A percentile compares a stretch with the other conserved stretches of the same genome.
Evolutionary conservation across 2,113 vertebrate genomes (phyloP).

Genomic region (Prochilodus magdalenae): DNA sequence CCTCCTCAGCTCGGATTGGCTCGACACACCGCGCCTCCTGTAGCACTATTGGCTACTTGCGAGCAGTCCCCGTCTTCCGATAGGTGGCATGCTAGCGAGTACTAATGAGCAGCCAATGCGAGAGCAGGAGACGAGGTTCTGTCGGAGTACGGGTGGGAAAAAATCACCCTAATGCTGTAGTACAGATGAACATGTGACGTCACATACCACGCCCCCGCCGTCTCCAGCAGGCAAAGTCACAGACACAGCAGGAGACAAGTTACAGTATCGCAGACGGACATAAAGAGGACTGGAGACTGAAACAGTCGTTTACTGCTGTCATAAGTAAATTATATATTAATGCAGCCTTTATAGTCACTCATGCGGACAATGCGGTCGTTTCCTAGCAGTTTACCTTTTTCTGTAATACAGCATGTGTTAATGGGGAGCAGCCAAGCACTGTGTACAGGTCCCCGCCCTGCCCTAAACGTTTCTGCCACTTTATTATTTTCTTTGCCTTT

Average conservation of each 20-base stretch:
- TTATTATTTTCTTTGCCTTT: too few species aligned
- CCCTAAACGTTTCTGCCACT: too few species aligned
- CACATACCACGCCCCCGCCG: constrained; percentile 67
- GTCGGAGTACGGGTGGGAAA: not conserved
- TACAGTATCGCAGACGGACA: not conserved
- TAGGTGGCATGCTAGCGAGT: not conserved
- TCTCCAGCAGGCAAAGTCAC: constrained; percentile 53
- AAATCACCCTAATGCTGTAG: constrained; percentile 54
- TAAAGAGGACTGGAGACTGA: not conserved
- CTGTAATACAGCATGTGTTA: too few species aligned
- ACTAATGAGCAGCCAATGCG: not conserved
- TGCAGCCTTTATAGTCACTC: too few species aligned
- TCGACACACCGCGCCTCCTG: not conserved
- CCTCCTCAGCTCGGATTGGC: not conserved
- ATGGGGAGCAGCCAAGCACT: too few species aligned
- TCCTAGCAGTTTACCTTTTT: too few species aligned
- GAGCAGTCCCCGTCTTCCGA: not conserved
- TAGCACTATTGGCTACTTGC: not conserved
- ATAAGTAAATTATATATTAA: too few species aligned
- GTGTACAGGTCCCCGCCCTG: too few species aligned
- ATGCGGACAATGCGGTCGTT: too few species aligned
- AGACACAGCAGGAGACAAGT: not conserved
- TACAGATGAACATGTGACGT: constrained; percentile 64
- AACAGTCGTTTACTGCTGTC: not conserved
- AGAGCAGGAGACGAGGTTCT: not conserved